Percentiles rank a stretch among this genome's conserved stretches.
These are phyloP conservation scores for Chrysopilus asiliformis DNA, from an alignment of 2,888 invertebrate genomes.

Conservation along the genomic window DNA sequence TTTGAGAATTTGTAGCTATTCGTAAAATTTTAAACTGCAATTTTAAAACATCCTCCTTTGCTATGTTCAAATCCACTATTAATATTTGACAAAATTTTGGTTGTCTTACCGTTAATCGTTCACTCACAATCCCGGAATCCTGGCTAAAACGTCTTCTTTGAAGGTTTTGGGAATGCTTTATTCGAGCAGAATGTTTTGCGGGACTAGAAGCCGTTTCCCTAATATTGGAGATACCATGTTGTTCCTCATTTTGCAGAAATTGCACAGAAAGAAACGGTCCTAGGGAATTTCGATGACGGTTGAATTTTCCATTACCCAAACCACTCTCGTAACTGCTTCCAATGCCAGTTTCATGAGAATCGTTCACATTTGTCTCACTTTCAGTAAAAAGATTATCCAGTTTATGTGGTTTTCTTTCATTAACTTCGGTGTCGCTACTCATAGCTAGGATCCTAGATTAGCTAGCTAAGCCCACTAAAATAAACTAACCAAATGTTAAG, in stretches of 20 bases:
- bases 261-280: slow-evolving; percentile 9
- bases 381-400: neutral
- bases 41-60: no score
- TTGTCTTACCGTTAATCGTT: no score
- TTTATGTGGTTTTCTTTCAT: neutral
- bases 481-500: no score
- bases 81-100: no score
- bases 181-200: slow-evolving; percentile 26
- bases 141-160: slow-evolving; percentile 30
- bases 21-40: no score
- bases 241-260: slow-evolving; percentile 3
- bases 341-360: slow-evolving; percentile 13
- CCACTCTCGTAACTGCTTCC: slow-evolving; percentile 12
- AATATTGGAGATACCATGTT: neutral
- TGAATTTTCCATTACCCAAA: neutral
- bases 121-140: slow-evolving; percentile 32
- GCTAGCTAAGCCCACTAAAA: no score
- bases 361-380: slow-evolving; percentile 4
- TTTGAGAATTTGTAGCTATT: no score
- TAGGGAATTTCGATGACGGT: slow-evolving; percentile 12
- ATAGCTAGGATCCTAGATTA: no score
- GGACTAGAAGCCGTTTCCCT: slow-evolving; percentile 32
- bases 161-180: slow-evolving; percentile 17
- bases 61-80: no score
- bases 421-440: slow-evolving; percentile 10